These are phyloP conservation scores for Brachionus manjavacas DNA, from an alignment of 1,140 invertebrate genomes.

Conservation along the genomic window DNA sequence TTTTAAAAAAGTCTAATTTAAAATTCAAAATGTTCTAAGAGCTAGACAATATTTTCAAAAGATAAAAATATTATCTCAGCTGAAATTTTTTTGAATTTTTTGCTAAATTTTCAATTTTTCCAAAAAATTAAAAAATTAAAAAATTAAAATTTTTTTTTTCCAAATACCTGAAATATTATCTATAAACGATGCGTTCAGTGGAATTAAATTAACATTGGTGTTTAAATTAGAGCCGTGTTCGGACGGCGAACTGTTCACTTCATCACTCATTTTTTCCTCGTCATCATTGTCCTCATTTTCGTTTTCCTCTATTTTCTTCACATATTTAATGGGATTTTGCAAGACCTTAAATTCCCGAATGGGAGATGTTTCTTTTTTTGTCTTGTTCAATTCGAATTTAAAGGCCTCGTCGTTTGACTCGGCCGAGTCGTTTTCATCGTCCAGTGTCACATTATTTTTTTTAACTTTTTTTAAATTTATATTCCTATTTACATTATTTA, in stretches of 20 bases:
- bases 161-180: conserved; percentile 1
- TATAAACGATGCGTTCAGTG: neutral
- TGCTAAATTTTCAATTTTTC: too few relatives aligned
- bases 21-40: too few relatives aligned
- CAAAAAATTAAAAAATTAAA: neutral
- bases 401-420: neutral
- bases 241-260: neutral
- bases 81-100: too few relatives aligned
- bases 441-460: conserved; percentile 1
- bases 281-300: neutral
- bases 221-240: neutral
- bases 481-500: conserved; percentile 50
- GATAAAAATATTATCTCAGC: too few relatives aligned
- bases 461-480: conserved; percentile 32
- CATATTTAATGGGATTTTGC: conserved; percentile 13
- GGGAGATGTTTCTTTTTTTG: neutral
- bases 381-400: neutral
- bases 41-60: too few relatives aligned
- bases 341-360: neutral
- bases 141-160: neutral
- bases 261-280: conserved; percentile 1
- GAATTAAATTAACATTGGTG: neutral
- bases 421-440: neutral
- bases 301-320: neutral
- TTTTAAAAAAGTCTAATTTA: too few relatives aligned